Conservation (phyloP, 2,797 vertebrate species). For the Masticophis lateralis region DNA sequence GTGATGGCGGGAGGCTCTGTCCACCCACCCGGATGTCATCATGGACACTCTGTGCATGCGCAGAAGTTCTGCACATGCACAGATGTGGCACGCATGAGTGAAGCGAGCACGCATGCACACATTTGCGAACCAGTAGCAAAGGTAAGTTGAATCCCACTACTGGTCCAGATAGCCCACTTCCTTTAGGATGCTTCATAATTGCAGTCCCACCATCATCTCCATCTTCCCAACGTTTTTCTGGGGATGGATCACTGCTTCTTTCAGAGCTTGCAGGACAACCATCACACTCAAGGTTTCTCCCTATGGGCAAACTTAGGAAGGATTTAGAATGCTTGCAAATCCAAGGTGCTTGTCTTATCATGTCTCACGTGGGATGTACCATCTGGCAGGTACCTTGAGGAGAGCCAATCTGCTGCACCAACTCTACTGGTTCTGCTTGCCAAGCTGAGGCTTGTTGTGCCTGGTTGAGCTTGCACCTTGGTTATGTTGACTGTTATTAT, state of each 20-base stretch:
- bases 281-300: not conserved
- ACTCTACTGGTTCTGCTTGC: not conserved
- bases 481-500: not conserved
- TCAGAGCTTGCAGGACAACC: not conserved
- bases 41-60: fast-evolving
- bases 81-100: too few relatives aligned
- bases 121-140: too few relatives aligned
- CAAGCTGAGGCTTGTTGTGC: not conserved
- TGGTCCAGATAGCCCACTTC: not conserved
- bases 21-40: too few relatives aligned
- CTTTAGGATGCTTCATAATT: not conserved
- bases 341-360: not conserved
- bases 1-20: too few relatives aligned
- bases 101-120: too few relatives aligned
- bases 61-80: too few relatives aligned
- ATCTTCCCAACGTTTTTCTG: not conserved
- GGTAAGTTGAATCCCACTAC: too few relatives aligned
- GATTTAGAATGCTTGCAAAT: not conserved
- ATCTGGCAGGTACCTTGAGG: not conserved
- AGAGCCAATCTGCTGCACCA: not conserved
- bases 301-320: not conserved
- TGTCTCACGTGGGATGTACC: too few relatives aligned
- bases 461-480: not conserved
- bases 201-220: not conserved
- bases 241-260: not conserved